A percentile compares a stretch with the other conserved stretches of the same genome.
phyloP scores from a whole-genome alignment of 2,888 invertebrate species.

The Tipula lateralis region DNA sequence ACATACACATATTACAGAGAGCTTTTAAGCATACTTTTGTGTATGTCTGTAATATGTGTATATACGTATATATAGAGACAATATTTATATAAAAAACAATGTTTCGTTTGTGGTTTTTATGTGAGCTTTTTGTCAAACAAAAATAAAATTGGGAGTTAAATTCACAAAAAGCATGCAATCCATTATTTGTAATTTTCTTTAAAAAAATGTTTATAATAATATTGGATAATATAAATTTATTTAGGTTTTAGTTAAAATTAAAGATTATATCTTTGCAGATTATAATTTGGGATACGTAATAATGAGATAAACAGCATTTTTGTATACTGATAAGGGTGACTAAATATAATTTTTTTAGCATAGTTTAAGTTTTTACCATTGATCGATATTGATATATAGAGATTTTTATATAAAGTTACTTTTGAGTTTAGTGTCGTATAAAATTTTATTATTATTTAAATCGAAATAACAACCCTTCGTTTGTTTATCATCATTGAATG shows the following conservation, averaged over 20 bases:
- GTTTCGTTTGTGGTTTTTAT: constrained; percentile 7
- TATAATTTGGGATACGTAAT: too few relatives aligned
- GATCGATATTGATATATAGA: too few relatives aligned
- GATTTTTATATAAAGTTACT: too few relatives aligned
- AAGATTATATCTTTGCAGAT: background rate
- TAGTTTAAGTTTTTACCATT: too few relatives aligned
- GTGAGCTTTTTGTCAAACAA: background rate
- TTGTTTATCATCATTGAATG: too few relatives aligned
- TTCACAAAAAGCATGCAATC: background rate
- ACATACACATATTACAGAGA: background rate
- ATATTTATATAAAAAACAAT: background rate
- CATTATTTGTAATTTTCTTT: background rate
- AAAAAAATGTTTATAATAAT: background rate
- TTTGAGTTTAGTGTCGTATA: too few relatives aligned
- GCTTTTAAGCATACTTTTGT: background rate
- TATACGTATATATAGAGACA: background rate
- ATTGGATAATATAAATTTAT: background rate
- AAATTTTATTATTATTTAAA: too few relatives aligned
- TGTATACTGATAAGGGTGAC: too few relatives aligned
- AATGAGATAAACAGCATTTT: too few relatives aligned
- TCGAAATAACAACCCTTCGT: too few relatives aligned
- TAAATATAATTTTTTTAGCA: too few relatives aligned
- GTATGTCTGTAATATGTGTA: too few relatives aligned
- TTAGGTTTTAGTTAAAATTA: background rate
- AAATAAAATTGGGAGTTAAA: background rate